Percentiles rank a stretch among this genome's conserved stretches.
phyloP scores from a whole-genome alignment of 1,140 invertebrate genomes.

The Achroia grisella region DNA sequence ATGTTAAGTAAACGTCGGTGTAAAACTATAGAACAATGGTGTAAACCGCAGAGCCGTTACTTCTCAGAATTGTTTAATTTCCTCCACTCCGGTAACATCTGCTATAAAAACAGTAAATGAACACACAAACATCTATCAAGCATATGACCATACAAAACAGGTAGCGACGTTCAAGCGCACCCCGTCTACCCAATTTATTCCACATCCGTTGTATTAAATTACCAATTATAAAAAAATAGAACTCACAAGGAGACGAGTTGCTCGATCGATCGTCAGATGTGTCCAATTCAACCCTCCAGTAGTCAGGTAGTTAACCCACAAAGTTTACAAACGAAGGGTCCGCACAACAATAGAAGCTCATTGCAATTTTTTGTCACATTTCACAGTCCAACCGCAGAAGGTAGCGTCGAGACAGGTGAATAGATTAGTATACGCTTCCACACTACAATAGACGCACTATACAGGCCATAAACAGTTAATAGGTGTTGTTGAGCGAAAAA shows the following conservation, averaged over 20 bases:
- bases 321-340: conserved; percentile 56
- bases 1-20: conserved; percentile 28
- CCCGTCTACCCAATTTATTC: conserved; percentile 66
- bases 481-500: conserved; percentile 30
- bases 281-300: conserved; percentile 34
- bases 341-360: conserved; percentile 41
- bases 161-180: conserved; percentile 57
- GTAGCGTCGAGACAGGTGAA: conserved; percentile 56
- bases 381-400: conserved; percentile 59
- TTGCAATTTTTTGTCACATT: conserved; percentile 71
- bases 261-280: conserved; percentile 38
- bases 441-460: conserved; percentile 61
- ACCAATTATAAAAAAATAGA: conserved; percentile 47
- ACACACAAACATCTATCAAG: conserved; percentile 28
- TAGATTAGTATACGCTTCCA: conserved; percentile 54
- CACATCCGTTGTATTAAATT: conserved; percentile 67
- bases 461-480: conserved; percentile 63
- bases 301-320: conserved; percentile 61
- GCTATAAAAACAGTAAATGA: conserved; percentile 29
- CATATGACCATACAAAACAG: conserved; percentile 58
- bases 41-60: conserved; percentile 38
- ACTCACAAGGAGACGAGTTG: conserved; percentile 59
- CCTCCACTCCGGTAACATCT: conserved; percentile 14
- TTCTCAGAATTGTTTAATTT: conserved; percentile 43
- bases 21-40: conserved; percentile 44